Conservation (phyloP, 2,113 vertebrate genomes). For the Noturus placidus region DNA sequence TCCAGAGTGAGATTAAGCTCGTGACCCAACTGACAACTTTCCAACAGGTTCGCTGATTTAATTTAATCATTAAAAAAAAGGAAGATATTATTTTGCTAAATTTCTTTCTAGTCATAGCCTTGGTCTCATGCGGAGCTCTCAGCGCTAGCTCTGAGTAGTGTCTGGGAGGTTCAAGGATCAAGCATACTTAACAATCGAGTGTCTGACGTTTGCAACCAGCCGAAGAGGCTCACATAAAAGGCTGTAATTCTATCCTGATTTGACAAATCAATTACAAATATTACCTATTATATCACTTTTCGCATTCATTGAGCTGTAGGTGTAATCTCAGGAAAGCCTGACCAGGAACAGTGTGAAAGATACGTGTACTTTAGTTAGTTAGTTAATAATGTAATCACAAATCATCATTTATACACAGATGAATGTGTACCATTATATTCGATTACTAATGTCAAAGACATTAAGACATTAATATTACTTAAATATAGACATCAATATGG, state of each 20-base stretch:
- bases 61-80: neutral
- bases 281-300: neutral
- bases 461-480: too few relatives aligned
- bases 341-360: neutral
- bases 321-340: neutral
- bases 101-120: neutral
- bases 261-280: neutral
- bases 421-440: neutral
- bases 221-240: neutral
- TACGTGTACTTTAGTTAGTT: neutral
- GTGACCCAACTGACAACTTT: neutral
- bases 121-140: neutral
- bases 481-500: too few relatives aligned
- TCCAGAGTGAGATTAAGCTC: constrained; percentile 5
- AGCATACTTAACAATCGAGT: neutral
- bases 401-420: neutral
- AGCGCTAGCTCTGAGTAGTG: neutral
- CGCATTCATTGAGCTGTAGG: neutral
- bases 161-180: neutral
- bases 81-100: neutral
- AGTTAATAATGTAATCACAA: neutral
- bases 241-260: neutral
- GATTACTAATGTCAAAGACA: neutral
- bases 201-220: neutral
- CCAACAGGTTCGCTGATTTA: neutral